Base-by-base conservation (phyloP, 2,113 vertebrate genomes). In the Struthio camelus region DNA sequence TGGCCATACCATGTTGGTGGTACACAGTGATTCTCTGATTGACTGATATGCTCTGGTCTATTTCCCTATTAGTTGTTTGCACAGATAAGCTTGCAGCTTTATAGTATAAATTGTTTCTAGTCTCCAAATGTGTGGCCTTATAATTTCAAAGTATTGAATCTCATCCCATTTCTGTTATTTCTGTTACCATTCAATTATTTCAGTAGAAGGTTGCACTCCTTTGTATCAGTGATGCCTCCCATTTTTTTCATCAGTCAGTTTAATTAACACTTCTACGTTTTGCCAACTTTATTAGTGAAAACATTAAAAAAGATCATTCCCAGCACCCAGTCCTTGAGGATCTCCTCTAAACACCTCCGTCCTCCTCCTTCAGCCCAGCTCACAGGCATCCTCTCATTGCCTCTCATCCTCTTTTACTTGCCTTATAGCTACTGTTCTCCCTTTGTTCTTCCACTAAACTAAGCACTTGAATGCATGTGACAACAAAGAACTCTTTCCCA, bases 281-380 rank as follows among this genome's bases (percentile, higher is more conserved):
- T 91, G 48, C 46, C 46, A 67, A 46, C 9, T 93, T 85, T 92
- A 72, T 97, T 82, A 89, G 38, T 65, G 58, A 93, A 91, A 69
- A 24, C 32, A 53, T 34, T 87, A 61, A 87, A 65, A 22, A 69
- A 67, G 80, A 72, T 72, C 42, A 61, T 42, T 85, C 61, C 50
- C 62, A 80, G 51, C 28, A 76, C 25, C 38, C 42, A 32, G 0
- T 16, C 36, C 20, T 92, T 73, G 50, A 58, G 88, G 42, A 1
- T 44, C 18, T 34, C 17, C 40, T 79, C 22, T n/a, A 51, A 85
- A 94, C 89, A 56, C 24, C 14, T 9, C 54, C 86, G 80, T 80
- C 19, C 3, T 84, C 81, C 27, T 71, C 16, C 23, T 66, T 85
- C 79, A 80, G 16, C 8, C 3, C 36, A 56, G 23, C 7, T 67